Evolutionary conservation across 2,888 invertebrate genomes (phyloP).

Genomic region (Clunio marinus): DNA sequence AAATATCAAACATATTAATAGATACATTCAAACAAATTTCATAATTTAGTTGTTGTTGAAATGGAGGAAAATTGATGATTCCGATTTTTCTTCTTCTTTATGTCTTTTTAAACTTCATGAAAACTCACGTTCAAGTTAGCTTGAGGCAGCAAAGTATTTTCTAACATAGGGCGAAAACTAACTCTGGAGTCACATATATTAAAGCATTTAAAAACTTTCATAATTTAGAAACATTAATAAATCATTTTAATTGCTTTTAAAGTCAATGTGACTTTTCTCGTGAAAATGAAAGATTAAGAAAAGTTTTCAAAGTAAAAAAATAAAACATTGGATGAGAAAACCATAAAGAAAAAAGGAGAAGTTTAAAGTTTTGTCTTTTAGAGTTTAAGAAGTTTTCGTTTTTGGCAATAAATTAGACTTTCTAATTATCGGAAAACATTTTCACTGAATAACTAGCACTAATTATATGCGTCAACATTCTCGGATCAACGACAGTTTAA

Average conservation of each 20-base stretch:
- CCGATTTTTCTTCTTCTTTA: no score
- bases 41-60: no score
- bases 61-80: no score
- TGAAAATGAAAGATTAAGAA: slow-evolving; percentile 9
- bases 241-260: slow-evolving; percentile 21
- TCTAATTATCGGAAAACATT: not conserved
- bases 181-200: not conserved
- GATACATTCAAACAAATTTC: no score
- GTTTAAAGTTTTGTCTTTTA: not conserved
- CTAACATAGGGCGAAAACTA: not conserved
- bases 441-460: no score
- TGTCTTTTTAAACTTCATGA: no score
- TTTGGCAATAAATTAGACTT: not conserved
- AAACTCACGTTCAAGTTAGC: no score
- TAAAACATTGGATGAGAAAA: not conserved
- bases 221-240: slow-evolving; percentile 6
- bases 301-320: slow-evolving; percentile 8
- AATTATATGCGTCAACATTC: no score
- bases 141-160: not conserved
- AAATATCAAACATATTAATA: no score
- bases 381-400: not conserved
- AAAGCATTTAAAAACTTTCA: not conserved
- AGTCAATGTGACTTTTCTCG: slow-evolving; percentile 1
- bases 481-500: no score
- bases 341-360: not conserved